Percentiles rank a stretch among this genome's conserved stretches.
Conservation (phyloP, 2,797 vertebrate genomes). For the Oryzias sinensis region DNA sequence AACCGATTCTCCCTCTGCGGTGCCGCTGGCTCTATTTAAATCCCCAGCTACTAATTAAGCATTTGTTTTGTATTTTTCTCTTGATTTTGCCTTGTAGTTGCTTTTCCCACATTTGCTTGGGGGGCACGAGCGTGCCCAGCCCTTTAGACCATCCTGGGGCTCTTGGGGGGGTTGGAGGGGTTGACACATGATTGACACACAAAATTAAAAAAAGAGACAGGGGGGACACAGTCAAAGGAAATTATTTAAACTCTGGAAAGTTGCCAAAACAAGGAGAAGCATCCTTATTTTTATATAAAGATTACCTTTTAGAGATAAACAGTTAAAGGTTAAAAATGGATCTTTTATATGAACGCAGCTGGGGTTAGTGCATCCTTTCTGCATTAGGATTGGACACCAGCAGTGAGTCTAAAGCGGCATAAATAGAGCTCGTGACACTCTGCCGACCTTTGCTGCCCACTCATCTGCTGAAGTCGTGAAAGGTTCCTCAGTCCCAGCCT, state of each 20-base stretch:
- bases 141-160: slow-evolving; percentile 52
- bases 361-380: slow-evolving; percentile 21
- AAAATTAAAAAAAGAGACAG: slow-evolving; percentile 17
- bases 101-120: slow-evolving; percentile 65
- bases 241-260: too few relatives aligned
- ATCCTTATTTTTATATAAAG: too few relatives aligned
- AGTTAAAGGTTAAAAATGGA: too few relatives aligned
- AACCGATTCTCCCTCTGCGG: slow-evolving; percentile 39
- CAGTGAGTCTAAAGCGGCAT: slow-evolving; percentile 38
- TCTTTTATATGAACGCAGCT: background rate
- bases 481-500: slow-evolving; percentile 51
- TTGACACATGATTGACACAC: slow-evolving; percentile 44
- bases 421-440: slow-evolving; percentile 48
- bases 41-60: slow-evolving; percentile 71
- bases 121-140: slow-evolving; percentile 50
- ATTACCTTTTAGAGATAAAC: too few relatives aligned
- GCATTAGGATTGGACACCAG: slow-evolving; percentile 42
- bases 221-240: slow-evolving; percentile 32
- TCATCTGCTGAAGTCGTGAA: slow-evolving; percentile 60
- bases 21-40: slow-evolving; percentile 54
- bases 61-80: slow-evolving; percentile 66
- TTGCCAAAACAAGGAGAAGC: too few relatives aligned
- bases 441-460: slow-evolving; percentile 50
- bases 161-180: slow-evolving; percentile 15
- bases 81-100: slow-evolving; percentile 53